Conservation (phyloP, 2,113 vertebrate genomes). For the Collichthys lucidus region DNA sequence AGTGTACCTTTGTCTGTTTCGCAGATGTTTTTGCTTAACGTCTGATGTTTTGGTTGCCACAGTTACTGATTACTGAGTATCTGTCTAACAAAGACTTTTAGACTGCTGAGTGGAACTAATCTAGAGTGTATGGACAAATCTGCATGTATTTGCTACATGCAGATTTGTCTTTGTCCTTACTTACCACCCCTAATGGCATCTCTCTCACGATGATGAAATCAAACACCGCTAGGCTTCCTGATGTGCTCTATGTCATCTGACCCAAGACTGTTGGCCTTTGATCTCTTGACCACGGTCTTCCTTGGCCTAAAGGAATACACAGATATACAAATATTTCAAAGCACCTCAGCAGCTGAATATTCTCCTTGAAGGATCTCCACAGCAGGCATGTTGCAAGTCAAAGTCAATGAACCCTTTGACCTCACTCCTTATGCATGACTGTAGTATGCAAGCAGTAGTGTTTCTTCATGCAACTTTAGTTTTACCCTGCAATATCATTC, state of each 20-base stretch:
- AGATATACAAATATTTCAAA: slow-evolving; percentile 20
- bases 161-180: slow-evolving; percentile 2
- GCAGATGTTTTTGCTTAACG: slow-evolving; percentile 31
- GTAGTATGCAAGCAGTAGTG: neutral
- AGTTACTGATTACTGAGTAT: neutral
- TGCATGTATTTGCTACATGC: neutral
- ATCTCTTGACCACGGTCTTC: slow-evolving; percentile 39
- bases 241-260: slow-evolving; percentile 46
- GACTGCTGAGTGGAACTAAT: neutral
- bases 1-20: slow-evolving; percentile 2
- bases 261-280: slow-evolving; percentile 28
- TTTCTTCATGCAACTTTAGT: neutral
- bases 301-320: slow-evolving; percentile 15
- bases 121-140: neutral
- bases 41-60: neutral
- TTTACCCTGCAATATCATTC: neutral
- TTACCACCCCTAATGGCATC: neutral
- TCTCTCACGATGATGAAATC: slow-evolving; percentile 17
- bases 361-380: neutral
- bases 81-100: slow-evolving; percentile 4
- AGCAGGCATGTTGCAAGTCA: neutral
- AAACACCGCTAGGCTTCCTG: slow-evolving; percentile 22
- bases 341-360: neutral
- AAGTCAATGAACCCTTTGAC: neutral
- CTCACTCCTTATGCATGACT: neutral